Evolutionary conservation across 2,797 vertebrate genomes (phyloP), one percentile per base, ranked within the genome.

Genomic region (Propithecus perrieri): DNA sequence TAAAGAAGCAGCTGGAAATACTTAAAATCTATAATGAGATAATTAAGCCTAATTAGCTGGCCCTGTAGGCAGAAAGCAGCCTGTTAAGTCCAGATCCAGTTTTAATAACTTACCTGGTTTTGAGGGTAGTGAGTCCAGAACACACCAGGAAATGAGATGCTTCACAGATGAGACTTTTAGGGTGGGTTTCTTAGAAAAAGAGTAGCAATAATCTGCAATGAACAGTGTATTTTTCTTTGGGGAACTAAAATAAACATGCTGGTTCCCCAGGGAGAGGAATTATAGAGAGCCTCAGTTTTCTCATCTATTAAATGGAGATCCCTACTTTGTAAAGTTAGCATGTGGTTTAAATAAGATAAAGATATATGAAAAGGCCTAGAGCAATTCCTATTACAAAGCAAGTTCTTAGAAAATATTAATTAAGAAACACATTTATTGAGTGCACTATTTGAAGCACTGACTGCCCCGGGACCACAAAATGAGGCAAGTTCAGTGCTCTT

Each of bases 11-110:
- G 97, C 97, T 98, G 97, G 97, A 98, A 97, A 97, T 96, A 94
- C 93, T 98, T 97, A 95, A 96, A 97, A 63, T 97, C 92, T 97
- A 17, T 98, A 98, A 98, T 97, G 98, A 98, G 97, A 97, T 97
- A 97, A 98, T 98, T 98, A 98, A 98, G 97, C 98, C 97, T 98
- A 98, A 98, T 98, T 98, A 98, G 95, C 96, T n/a, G 83, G 95
- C 94, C 97, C 97, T 95, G 96, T 98, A 97, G 97, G 97, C 97
- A 96, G 91, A 97, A 97, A 94, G 93, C 94, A 97, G 74, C 96
- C 95, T 93, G 98, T 98, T 98, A 98, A 96, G 94, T 95, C 90
- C 94, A 96, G 92, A 97, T 95, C 88, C 93, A 92, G 88, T 95
- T 96, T 97, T 97, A 97, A 96, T 97, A 97, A 95, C 95, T 94